Evolutionary conservation across 2,797 vertebrate genomes (phyloP), one percentile per base, ranked within the genome.

Genomic region (Cryptoblepharus egeriae): DNA sequence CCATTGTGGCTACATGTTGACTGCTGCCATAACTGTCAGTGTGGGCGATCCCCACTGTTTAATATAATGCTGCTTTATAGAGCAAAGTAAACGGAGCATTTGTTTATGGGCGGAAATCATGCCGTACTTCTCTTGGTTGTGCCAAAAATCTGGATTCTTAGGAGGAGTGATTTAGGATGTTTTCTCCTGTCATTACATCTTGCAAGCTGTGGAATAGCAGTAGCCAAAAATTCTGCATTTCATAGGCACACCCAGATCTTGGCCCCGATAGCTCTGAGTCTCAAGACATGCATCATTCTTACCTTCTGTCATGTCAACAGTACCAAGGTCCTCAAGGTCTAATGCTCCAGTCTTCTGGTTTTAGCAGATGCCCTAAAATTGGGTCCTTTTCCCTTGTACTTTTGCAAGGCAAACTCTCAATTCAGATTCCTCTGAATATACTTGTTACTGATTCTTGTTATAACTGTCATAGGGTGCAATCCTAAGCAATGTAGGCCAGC

Each of bases 11-110:
- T 87, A 16, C 82, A 65, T 83, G 84, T 52, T 87, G 80, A 84
- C 79, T 45, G 77, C 32, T 89, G 87, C 88, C 52, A 77, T 85
- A 87, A 79, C 52, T 90, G 84, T 80, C 82, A 11, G 5, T 45
- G 63, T 90, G 88, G 86, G 88, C 87, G 88, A 89, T 88, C 89
- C n/a, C 78, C 67, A 0, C 28, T 83, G 67, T 75, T 80, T 91
- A 85, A 88, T 84, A 86, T 85, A 52, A 52, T 78, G 26, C 28
- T 84, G 75, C 58, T 91, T 85, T 67, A 74, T 68, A 80, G 77
- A 42, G 37, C 83, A 79, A 81, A 88, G 8, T 86, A 87, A 89
- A 79, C 78, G 60, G 52, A 88, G 68, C 2, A 2, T 83, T 92
- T 90, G 76, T 88, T 92, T 92, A 65, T 83, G 42, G 78, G 42